phyloP scores from a whole-genome alignment of 92 coral and sea anemone genomes.

The Epizoanthus illoricatus region DNA sequence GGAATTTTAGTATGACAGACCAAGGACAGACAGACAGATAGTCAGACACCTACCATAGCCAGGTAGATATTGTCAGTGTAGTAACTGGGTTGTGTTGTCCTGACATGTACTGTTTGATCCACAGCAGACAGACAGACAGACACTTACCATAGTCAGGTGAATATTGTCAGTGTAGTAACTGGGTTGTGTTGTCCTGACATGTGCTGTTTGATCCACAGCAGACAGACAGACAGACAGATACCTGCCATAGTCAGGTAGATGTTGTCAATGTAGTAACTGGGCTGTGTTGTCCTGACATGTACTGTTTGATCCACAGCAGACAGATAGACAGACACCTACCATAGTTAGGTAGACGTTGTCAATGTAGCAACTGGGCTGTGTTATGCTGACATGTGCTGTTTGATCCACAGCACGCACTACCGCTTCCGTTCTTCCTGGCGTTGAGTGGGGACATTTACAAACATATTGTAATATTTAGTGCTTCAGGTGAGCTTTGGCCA shows the following conservation, averaged over 20 bases:
- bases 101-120: neutral
- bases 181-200: neutral
- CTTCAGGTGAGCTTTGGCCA: slow-evolving; percentile 74
- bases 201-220: slow-evolving; percentile 39
- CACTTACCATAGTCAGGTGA: too few species aligned
- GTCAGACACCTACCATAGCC: too few species aligned
- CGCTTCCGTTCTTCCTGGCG: slow-evolving; percentile 83
- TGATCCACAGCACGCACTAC: slow-evolving; percentile 75
- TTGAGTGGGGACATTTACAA: slow-evolving; percentile 72
- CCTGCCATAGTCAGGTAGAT: too few species aligned
- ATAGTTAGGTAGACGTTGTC: neutral
- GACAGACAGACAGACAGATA: too few species aligned
- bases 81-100: neutral
- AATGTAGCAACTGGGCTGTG: neutral
- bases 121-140: slow-evolving; percentile 52
- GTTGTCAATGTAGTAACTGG: neutral
- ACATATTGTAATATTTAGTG: slow-evolving; percentile 77
- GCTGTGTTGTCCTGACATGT: neutral
- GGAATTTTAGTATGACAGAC: too few species aligned
- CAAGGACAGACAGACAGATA: too few species aligned
- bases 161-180: neutral
- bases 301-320: slow-evolving; percentile 54
- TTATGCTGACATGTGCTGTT: neutral
- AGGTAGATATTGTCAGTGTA: neutral
- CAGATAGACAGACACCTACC: too few species aligned